phyloP scores from a whole-genome alignment of 2,113 vertebrate genomes.

The Myodes glareolus region DNA sequence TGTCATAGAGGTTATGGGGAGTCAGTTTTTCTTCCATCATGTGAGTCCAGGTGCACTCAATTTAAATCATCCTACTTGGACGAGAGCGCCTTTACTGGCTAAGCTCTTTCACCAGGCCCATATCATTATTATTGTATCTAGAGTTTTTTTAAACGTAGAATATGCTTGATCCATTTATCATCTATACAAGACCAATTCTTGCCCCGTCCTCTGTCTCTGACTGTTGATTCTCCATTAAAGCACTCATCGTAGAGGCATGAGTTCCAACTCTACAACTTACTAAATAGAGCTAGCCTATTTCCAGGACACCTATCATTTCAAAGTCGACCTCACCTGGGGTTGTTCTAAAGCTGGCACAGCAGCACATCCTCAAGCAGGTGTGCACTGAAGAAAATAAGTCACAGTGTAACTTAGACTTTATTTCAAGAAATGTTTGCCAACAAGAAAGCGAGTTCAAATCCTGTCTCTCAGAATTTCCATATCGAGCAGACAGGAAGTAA shows the following conservation, averaged over 20 bases:
- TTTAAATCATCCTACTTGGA: not conserved
- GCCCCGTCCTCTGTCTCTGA: not conserved
- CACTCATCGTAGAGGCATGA: not conserved
- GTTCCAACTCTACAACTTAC: not conserved
- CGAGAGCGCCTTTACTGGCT: not conserved
- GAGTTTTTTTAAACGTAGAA: not conserved
- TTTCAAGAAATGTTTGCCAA: slow-evolving; percentile 56
- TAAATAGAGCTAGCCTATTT: slow-evolving; percentile 9
- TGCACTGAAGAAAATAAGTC: slow-evolving; percentile 24
- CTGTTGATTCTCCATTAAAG: not conserved
- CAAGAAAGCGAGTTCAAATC: slow-evolving; percentile 28
- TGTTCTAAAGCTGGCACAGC: slow-evolving; percentile 2
- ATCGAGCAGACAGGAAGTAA: slow-evolving; percentile 42
- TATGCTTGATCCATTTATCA: not conserved
- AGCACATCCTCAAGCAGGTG: slow-evolving; percentile 42
- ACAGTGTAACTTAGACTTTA: slow-evolving; percentile 53
- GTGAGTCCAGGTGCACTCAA: not conserved
- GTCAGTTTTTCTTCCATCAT: not conserved
- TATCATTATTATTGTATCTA: slow-evolving; percentile 23
- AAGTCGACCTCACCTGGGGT: not conserved
- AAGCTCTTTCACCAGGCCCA: not conserved
- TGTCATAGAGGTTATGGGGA: not conserved
- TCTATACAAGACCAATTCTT: not conserved
- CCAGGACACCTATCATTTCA: not conserved
- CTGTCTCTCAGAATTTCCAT: slow-evolving; percentile 21